A percentile compares a stretch with the other conserved stretches of the same genome.
phyloP scores from a whole-genome alignment of 1,140 invertebrate species.

The Coelopa frigida region DNA sequence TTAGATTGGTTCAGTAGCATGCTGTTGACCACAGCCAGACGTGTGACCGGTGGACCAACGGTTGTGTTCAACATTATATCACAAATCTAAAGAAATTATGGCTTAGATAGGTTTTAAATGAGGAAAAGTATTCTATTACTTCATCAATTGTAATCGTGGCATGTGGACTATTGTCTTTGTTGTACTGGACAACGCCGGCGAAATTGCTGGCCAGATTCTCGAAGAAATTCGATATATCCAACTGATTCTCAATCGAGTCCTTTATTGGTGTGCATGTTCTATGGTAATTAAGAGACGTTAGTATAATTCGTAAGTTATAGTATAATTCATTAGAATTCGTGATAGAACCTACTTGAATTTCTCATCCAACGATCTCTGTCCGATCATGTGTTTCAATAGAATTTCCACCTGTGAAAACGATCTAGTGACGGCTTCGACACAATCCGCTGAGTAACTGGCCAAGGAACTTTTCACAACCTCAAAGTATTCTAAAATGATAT shows the following conservation, averaged over 20 bases:
- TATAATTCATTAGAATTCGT: too few relatives aligned
- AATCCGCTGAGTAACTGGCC: conserved; percentile 52
- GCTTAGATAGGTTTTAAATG: neutral
- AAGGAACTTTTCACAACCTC: conserved; percentile 65
- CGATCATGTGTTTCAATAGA: conserved; percentile 54
- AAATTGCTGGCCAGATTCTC: conserved; percentile 75
- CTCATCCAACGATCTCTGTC: conserved; percentile 56
- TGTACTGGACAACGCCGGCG: conserved; percentile 87
- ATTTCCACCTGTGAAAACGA: conserved; percentile 59
- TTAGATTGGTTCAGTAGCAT: conserved; percentile 60
- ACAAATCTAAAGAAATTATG: conserved; percentile 49
- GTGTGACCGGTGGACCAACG: conserved; percentile 55
- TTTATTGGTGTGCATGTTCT: conserved; percentile 74
- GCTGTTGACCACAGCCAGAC: conserved; percentile 65
- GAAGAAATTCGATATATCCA: conserved; percentile 75
- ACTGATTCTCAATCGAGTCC: conserved; percentile 50
- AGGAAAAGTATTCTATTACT: conserved; percentile 14
- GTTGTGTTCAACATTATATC: conserved; percentile 62
- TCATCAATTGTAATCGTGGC: conserved; percentile 73
- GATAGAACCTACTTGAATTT: conserved; percentile 57
- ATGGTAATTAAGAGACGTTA: conserved; percentile 22
- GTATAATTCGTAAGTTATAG: too few relatives aligned
- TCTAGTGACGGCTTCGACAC: conserved; percentile 55
- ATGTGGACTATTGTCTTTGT: conserved; percentile 80
- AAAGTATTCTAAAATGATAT: conserved; percentile 60